Base-by-base conservation (phyloP, 2,113 vertebrate genomes). In the Anguilla rostrata region DNA sequence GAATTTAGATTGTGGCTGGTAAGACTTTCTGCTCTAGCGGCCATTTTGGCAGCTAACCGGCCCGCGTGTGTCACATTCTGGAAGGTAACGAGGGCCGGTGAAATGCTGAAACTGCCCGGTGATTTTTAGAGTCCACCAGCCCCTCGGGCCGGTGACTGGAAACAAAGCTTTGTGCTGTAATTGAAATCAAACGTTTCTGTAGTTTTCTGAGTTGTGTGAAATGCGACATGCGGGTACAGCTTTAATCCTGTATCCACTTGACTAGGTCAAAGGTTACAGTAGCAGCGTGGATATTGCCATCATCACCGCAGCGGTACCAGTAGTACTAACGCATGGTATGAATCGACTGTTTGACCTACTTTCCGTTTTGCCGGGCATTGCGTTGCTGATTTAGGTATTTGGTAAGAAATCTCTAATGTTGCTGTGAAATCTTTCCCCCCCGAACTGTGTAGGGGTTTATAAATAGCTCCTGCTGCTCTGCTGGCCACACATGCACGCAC, bases 401-500 rank as follows among this genome's bases (percentile, higher is more conserved):
- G 0, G 39, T 80, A 7, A 80, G 7, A 80, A 40, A 80, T 39
- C 1, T 12, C 39, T 8, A 41, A 41, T 80, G 20, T 41, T 41
- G 39, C 78, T 1, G 11, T 12, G 14, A 40, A 41, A 53, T 41
- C 60, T 53, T n/a, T 26, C 26, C 15, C 80, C 56, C 16, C 81
- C 81, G 0, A 39, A 8, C n/a, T 3, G 26, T 82, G n/a, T 75
- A 16, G 39, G 22, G 41, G 29, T 86, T 86, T 75, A 56, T 63
- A 83, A 86, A 86, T 83, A 71, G 78, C 40, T 18, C 4, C 15
- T 71, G 46, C 11, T 82, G 57, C 81, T 86, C 41, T 34, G 60
- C 81, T 86, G 86, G 57, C 85, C 57, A 40, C 16, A 12, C 40
- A 63, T 53, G 79, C 29, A 3, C 49, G 12, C 41, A 3, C 75